phyloP scores from a whole-genome alignment of 2,888 invertebrate species.

The Clostera curtula region DNA sequence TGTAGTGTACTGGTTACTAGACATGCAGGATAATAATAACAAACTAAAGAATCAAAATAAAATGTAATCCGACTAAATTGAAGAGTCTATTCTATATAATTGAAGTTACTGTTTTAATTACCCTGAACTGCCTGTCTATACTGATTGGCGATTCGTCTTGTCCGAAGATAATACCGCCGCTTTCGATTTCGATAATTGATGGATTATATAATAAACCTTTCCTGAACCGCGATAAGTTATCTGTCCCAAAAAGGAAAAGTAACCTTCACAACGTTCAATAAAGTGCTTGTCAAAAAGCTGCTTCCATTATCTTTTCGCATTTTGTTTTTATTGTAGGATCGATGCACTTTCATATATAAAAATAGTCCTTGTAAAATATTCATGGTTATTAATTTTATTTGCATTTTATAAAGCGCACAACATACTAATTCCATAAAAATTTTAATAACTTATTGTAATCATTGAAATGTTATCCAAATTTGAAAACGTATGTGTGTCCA shows the following conservation, averaged over 20 bases:
- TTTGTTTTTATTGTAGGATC: too few species aligned
- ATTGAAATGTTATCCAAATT: too few species aligned
- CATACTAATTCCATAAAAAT: slow-evolving; percentile 16
- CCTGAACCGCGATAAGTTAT: slow-evolving; percentile 12
- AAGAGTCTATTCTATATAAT: too few species aligned
- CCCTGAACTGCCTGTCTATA: slow-evolving; percentile 23
- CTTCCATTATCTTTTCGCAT: slow-evolving; percentile 4
- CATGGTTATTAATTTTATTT: slow-evolving; percentile 20
- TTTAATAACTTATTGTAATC: too few species aligned
- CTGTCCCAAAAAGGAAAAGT: slow-evolving; percentile 8
- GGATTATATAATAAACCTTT: slow-evolving; percentile 27
- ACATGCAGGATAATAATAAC: too few species aligned
- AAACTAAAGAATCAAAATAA: too few species aligned
- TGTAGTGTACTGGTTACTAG: too few species aligned
- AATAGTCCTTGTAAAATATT: too few species aligned
- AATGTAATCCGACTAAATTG: too few species aligned
- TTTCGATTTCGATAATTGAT: slow-evolving; percentile 39
- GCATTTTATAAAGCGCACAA: slow-evolving; percentile 11
- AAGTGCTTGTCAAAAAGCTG: slow-evolving; percentile 9
- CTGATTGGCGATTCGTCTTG: slow-evolving; percentile 28
- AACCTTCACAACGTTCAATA: slow-evolving; percentile 10
- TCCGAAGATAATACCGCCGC: slow-evolving; percentile 24
- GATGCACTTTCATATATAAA: too few species aligned
- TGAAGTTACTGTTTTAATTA: slow-evolving; percentile 51
- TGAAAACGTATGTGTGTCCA: too few species aligned